Percentiles rank a stretch among this genome's conserved stretches.
phyloP scores from a whole-genome alignment of 2,888 invertebrate species.

The Scaeva pyrastri region DNA sequence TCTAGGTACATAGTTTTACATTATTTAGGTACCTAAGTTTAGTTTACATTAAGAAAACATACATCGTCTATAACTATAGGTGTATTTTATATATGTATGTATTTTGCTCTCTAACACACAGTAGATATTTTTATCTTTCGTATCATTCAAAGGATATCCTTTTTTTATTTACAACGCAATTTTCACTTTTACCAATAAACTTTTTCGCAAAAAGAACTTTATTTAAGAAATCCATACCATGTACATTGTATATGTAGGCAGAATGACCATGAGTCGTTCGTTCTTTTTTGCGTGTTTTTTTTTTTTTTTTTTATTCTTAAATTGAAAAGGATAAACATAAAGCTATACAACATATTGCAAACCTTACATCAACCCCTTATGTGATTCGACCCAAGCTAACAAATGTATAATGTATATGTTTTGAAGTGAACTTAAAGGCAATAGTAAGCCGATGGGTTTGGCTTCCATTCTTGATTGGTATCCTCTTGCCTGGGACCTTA shows the following conservation, averaged over 20 bases:
- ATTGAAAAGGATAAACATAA: constrained; percentile 52
- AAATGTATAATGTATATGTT: constrained; percentile 23
- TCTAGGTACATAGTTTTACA: no score
- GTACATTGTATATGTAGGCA: constrained; percentile 1
- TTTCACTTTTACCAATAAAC: constrained; percentile 56
- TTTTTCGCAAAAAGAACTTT: constrained; percentile 54
- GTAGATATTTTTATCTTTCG: constrained; percentile 5
- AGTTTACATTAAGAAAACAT: no score
- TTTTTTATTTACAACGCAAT: constrained; percentile 71
- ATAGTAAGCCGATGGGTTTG: constrained; percentile 37
- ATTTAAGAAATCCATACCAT: constrained; percentile 33
- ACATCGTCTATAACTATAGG: no score
- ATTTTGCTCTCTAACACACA: not conserved
- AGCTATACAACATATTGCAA: constrained; percentile 70
- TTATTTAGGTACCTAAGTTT: no score
- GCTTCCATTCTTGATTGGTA: constrained; percentile 22
- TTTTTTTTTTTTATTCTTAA: constrained; percentile 39
- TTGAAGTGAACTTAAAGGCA: constrained; percentile 66
- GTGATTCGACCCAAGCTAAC: constrained; percentile 47
- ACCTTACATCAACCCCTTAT: constrained; percentile 73
- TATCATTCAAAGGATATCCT: constrained; percentile 59
- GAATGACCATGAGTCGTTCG: not conserved
- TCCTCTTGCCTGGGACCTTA: constrained; percentile 43
- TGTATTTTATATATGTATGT: not conserved
- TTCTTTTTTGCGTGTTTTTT: no score